Percentiles rank a stretch among this genome's conserved stretches.
These are phyloP conservation scores for Trichopoda pennipes DNA, from an alignment of 2,888 invertebrate species.

Conservation along the genomic window DNA sequence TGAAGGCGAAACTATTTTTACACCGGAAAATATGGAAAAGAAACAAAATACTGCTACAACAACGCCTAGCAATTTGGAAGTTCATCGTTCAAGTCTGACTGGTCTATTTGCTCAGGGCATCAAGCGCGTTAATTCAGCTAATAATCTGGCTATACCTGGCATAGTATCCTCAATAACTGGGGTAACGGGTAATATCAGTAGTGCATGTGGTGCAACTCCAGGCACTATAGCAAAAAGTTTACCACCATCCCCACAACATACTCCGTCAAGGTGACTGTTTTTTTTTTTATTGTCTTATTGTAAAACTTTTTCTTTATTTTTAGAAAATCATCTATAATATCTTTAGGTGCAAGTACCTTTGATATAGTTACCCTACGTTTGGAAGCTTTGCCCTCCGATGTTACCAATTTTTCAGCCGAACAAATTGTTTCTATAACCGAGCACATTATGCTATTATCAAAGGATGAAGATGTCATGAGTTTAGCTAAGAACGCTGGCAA, in stretches of 20 bases:
- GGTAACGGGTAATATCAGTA: constrained; percentile 44
- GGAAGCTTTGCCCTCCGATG: constrained; percentile 76
- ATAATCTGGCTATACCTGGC: constrained; percentile 85
- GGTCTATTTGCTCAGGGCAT: constrained; percentile 82
- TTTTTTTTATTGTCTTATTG: not conserved
- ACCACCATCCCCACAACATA: constrained; percentile 89
- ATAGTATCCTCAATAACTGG: constrained; percentile 81
- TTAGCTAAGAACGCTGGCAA: constrained; percentile 93
- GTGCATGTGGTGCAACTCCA: constrained; percentile 26
- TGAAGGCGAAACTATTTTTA: constrained; percentile 68
- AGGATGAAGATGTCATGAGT: constrained; percentile 91
- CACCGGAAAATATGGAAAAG: constrained; percentile 56
- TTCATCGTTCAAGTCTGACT: constrained; percentile 80
- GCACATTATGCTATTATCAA: constrained; percentile 76
- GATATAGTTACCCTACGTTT: constrained; percentile 77
- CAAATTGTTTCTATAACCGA: constrained; percentile 78
- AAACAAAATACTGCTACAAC: constrained; percentile 24
- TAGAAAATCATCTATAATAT: constrained; percentile 85
- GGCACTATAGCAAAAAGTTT: constrained; percentile 83
- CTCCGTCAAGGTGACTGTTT: constrained; percentile 83
- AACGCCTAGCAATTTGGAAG: constrained; percentile 69
- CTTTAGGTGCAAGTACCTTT: constrained; percentile 83
- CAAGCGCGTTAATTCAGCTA: constrained; percentile 87
- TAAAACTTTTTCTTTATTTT: not conserved
- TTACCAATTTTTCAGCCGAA: constrained; percentile 74